These are phyloP conservation scores for Tetramorium simillimum DNA, from an alignment of 1,140 invertebrate genomes.

Conservation along the genomic window DNA sequence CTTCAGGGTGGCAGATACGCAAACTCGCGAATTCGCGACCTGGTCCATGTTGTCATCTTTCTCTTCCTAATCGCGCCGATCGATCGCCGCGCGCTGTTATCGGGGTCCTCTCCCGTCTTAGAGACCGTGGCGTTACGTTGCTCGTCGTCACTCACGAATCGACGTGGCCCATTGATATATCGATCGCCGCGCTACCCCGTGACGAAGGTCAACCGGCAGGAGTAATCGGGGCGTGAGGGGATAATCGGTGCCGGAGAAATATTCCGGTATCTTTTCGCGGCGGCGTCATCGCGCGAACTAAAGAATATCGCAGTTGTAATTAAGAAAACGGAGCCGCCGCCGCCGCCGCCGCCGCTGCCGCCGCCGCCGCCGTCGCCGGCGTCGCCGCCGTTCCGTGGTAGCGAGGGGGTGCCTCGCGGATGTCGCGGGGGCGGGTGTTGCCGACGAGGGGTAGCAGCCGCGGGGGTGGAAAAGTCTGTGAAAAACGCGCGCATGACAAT, in stretches of 20 bases:
- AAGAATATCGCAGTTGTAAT: slow-evolving; percentile 85
- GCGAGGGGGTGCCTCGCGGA: slow-evolving; percentile 53
- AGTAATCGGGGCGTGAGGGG: slow-evolving; percentile 23
- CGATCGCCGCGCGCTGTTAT: slow-evolving; percentile 29
- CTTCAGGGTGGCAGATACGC: slow-evolving; percentile 19
- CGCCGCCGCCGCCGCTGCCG: slow-evolving; percentile 45
- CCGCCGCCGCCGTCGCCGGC: slow-evolving; percentile 58
- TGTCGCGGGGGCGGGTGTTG: slow-evolving; percentile 61
- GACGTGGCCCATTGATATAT: slow-evolving; percentile 42
- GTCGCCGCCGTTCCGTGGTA: slow-evolving; percentile 48
- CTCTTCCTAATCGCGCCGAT: slow-evolving; percentile 4
- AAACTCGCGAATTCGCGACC: slow-evolving; percentile 21
- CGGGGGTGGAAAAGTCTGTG: slow-evolving; percentile 84
- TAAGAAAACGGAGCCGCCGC: slow-evolving; percentile 84
- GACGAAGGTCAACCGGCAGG: not conserved
- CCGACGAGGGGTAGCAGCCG: slow-evolving; percentile 68
- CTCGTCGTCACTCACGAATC: slow-evolving; percentile 23
- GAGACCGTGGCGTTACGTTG: not conserved
- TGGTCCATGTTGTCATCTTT: not conserved
- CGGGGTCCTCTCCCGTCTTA: not conserved
- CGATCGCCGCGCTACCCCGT: not conserved
- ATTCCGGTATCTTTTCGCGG: slow-evolving; percentile 83
- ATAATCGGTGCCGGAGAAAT: slow-evolving; percentile 67
- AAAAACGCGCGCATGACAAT: slow-evolving; percentile 86
- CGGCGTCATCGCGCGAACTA: slow-evolving; percentile 85